A percentile compares a stretch with the other conserved stretches of the same genome.
Evolutionary conservation across 2,113 vertebrate genomes (phyloP).

Genomic region (Eretmochelys imbricata): DNA sequence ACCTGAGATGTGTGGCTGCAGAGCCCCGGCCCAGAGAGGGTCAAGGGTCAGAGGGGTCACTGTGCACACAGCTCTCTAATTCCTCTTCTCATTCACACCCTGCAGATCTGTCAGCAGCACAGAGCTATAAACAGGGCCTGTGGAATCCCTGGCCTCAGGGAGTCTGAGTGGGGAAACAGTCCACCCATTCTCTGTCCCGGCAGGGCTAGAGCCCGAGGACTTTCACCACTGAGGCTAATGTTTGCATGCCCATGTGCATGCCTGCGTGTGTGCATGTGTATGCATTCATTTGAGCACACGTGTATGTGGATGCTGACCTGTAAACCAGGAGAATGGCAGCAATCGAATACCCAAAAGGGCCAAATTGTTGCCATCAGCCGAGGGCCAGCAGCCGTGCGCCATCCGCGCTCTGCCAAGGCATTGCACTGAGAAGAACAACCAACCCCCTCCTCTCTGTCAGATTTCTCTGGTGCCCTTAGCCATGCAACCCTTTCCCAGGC

Average conservation of each 20-base stretch:
- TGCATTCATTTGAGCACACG: neutral
- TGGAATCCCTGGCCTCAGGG: neutral
- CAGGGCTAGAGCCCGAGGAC: neutral
- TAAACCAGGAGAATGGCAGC: neutral
- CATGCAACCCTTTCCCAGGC: neutral
- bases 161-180: neutral
- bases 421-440: neutral
- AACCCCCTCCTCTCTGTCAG: neutral
- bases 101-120: neutral
- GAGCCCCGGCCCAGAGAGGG: neutral
- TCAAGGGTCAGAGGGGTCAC: slow-evolving; percentile 47
- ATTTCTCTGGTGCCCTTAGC: neutral
- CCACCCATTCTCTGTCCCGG: neutral
- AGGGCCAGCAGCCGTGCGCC: neutral
- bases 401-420: neutral
- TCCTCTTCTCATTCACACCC: slow-evolving; percentile 1
- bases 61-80: neutral
- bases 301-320: neutral
- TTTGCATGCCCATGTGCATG: too few species aligned
- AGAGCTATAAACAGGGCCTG: neutral
- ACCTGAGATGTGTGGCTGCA: neutral
- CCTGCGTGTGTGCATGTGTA: neutral
- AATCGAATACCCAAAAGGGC: neutral
- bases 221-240: neutral
- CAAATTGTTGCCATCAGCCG: neutral